These are phyloP conservation scores for Pygoscelis antarcticus DNA, from an alignment of 2,113 vertebrate species.

Conservation along the genomic window DNA sequence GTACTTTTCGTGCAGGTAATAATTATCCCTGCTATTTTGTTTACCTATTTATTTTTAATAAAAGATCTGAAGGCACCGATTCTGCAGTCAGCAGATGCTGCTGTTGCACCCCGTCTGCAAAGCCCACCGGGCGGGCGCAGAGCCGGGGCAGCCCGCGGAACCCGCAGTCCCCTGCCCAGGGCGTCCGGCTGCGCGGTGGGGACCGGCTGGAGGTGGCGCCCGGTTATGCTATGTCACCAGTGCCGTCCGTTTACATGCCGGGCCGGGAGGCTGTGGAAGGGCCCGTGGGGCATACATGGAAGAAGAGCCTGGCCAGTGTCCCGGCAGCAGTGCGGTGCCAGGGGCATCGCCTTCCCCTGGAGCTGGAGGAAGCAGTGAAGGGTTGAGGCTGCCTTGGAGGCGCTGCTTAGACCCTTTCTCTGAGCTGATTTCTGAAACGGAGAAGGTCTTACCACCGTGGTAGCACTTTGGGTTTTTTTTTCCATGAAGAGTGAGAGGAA, in stretches of 20 bases:
- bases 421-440: neutral
- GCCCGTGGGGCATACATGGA: fast-evolving
- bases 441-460: neutral
- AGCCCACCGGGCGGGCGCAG: neutral
- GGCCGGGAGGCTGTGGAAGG: neutral
- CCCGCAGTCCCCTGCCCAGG: fast-evolving
- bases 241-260: no score
- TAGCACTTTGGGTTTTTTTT: neutral
- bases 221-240: neutral
- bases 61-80: neutral
- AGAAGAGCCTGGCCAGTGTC: neutral
- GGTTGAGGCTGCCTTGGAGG: neutral
- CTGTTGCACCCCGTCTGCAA: neutral
- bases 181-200: fast-evolving
- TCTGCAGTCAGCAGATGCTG: neutral
- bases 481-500: neutral
- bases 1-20: neutral
- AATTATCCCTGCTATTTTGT: neutral
- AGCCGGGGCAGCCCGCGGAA: fast-evolving
- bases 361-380: neutral
- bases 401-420: neutral
- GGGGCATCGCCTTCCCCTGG: neutral
- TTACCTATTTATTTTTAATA: neutral
- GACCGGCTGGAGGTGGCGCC: fast-evolving
- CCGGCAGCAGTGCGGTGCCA: neutral